Conservation (phyloP, 2,797 vertebrate genomes). For the Oceanodroma leucorhoa region DNA sequence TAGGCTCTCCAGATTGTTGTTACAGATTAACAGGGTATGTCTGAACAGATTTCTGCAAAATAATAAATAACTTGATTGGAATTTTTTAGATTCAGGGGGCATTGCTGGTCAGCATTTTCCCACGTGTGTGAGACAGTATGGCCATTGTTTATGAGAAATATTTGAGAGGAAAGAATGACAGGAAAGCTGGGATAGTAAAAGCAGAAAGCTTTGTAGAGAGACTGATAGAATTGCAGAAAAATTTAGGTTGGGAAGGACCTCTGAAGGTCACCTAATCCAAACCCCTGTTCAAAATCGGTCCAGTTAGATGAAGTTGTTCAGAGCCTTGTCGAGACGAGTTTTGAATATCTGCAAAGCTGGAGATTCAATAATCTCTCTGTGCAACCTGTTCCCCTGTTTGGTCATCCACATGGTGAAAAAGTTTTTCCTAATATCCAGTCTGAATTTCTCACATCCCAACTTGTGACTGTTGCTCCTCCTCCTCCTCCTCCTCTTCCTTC, state of each 20-base stretch:
- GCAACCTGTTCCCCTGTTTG: not conserved
- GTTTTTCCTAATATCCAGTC: not conserved
- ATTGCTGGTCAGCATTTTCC: not conserved
- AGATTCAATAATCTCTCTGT: not conserved
- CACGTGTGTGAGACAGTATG: not conserved
- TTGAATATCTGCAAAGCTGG: not conserved
- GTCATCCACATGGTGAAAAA: not conserved
- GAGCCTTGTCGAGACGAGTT: not conserved
- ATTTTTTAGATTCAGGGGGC: slow-evolving; percentile 7
- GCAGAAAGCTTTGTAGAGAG: not conserved
- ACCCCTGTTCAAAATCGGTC: not conserved
- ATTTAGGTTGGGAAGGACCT: not conserved
- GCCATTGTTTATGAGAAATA: not conserved
- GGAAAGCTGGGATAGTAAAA: not conserved
- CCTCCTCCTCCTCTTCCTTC: not conserved
- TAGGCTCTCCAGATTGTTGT: not conserved
- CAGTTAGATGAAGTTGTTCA: not conserved
- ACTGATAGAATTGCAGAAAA: not conserved
- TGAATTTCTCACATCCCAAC: not conserved
- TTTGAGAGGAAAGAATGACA: not conserved
- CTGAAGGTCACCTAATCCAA: not conserved
- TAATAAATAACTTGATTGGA: not conserved
- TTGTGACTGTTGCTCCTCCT: not conserved
- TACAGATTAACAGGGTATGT: not conserved
- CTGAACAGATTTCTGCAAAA: not conserved